phyloP scores from a whole-genome alignment of 2,888 invertebrate species.

The Endotricha flammealis region DNA sequence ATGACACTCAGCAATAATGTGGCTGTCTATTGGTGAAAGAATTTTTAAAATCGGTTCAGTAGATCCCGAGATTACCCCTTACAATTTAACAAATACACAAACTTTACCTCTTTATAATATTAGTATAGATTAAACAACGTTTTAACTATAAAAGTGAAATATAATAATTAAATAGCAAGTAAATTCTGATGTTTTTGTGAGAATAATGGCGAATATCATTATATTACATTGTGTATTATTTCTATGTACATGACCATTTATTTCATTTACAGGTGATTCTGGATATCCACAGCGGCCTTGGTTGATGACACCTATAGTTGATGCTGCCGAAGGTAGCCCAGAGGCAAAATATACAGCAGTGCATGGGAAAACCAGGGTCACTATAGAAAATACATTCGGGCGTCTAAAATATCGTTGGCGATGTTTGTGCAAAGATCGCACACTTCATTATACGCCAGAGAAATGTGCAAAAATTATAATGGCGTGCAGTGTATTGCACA shows the following conservation, averaged over 20 bases:
- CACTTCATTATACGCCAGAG: background rate
- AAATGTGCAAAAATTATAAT: background rate
- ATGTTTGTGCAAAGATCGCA: background rate
- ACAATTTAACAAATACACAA: too few species aligned
- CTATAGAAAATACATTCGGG: background rate
- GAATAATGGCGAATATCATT: too few species aligned
- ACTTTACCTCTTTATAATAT: too few species aligned
- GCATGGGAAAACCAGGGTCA: background rate
- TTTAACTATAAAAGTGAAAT: conserved; percentile 1
- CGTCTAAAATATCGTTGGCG: background rate
- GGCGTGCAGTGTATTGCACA: background rate
- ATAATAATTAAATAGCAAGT: background rate
- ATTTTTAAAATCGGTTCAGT: too few species aligned
- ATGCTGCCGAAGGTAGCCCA: background rate
- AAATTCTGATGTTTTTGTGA: too few species aligned
- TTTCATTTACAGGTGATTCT: conserved; percentile 8
- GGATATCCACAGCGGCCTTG: background rate
- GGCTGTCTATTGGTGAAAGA: too few species aligned
- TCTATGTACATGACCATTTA: background rate
- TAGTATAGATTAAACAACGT: too few species aligned
- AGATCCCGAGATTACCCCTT: too few species aligned
- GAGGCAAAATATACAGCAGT: background rate
- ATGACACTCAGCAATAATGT: too few species aligned
- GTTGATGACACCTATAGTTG: background rate
- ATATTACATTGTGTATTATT: too few species aligned